Conservation (phyloP, 1,140 invertebrate genomes). For the Solenopsis fugax region DNA sequence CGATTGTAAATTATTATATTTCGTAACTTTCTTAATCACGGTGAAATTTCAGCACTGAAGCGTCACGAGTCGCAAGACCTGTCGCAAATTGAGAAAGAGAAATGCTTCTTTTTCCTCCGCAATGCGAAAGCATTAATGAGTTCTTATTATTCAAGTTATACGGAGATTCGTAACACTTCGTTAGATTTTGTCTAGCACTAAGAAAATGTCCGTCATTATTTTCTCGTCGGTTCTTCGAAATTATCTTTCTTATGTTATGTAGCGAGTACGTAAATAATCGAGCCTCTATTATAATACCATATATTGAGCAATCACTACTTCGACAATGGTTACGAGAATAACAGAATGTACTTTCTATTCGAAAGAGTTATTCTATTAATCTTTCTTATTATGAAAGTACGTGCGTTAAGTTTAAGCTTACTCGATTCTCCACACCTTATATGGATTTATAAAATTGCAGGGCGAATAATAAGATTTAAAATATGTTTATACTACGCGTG, state of each 20-base stretch:
- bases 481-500: slow-evolving; percentile 10
- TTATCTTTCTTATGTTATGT: slow-evolving; percentile 1
- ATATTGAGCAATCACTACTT: slow-evolving; percentile 5
- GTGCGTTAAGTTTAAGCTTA: background rate
- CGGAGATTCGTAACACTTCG: background rate
- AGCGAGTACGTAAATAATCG: background rate
- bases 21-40: slow-evolving; percentile 23
- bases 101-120: background rate
- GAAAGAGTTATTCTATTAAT: background rate
- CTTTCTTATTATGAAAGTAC: background rate
- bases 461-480: background rate
- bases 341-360: background rate
- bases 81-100: background rate
- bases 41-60: slow-evolving; percentile 19
- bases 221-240: background rate
- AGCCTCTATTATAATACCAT: background rate
- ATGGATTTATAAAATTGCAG: background rate
- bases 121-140: background rate
- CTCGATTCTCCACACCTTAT: background rate
- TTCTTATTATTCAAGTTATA: slow-evolving; percentile 29
- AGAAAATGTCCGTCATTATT: slow-evolving; percentile 15
- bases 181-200: slow-evolving; percentile 8
- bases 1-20: slow-evolving; percentile 41
- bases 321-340: background rate
- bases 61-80: background rate